Base-by-base conservation (phyloP, 2,113 vertebrate genomes). In the Candoia aspera region DNA sequence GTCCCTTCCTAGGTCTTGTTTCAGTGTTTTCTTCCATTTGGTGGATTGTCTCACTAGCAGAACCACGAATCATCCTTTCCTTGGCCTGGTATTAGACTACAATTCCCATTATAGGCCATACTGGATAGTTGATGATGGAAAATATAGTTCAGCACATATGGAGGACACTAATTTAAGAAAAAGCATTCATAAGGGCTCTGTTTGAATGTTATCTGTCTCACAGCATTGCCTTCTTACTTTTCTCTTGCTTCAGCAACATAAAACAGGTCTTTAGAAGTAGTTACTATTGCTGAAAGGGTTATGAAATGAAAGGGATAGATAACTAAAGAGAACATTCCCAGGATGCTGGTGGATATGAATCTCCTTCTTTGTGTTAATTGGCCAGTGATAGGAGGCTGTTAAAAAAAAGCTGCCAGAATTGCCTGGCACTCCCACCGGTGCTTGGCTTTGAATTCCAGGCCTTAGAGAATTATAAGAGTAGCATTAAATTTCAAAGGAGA, bases 381-480 rank as follows among this genome's bases (percentile, higher is more conserved):
- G 12, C 79, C 88, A 88, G 26, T 15, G 84, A 15, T 17, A 87
- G 24, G 0, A 88, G 57, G 2, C 24, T 90, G 93, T 73, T 73
- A 49, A 93, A 89, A 59, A 54, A 73, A 93, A 54, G 19, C 49
- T 87, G 2, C 64, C 91, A 64, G 21, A 19, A 57, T 88, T 19
- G n/a, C n/a, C 93, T 87, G 64, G 33, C 0, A 1, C 54, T 87
- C 90, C 62, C 54, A 93, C 68, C 54, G 37, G 49, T 0, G 0
- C 42, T 93, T 64, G 87, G 53, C 29, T 92, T 53, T 24, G 94
- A 94, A 90, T 46, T 42, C 55, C 21, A 59, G 33, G 21, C 84
- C 29, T 84, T 6, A 54, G 42, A 33, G 29, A 33, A 59, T 3
- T 55, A 29, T 0, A 0, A 91, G 59, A 26, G 86, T 85, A 62